phyloP scores from a whole-genome alignment of 2,888 invertebrate genomes.

The Cremastinae sp. region DNA sequence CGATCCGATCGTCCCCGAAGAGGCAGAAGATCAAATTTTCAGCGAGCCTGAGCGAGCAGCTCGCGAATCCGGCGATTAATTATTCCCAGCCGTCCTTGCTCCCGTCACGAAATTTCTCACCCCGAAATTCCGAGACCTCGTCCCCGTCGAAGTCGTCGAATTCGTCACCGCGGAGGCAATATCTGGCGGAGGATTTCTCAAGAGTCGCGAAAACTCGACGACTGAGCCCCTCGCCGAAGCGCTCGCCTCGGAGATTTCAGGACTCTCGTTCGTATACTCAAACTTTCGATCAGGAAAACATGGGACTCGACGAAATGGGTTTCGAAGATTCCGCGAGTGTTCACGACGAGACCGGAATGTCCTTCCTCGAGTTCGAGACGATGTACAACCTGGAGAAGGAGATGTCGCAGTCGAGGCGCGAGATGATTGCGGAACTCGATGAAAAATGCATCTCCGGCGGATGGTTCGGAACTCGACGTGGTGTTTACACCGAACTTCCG shows the following conservation, averaged over 20 bases:
- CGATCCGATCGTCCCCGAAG: conserved; percentile 63
- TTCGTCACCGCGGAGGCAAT: conserved; percentile 56
- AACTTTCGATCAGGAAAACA: conserved; percentile 64
- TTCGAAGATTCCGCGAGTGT: conserved; percentile 58
- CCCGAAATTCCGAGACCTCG: conserved; percentile 35
- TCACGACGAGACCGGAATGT: conserved; percentile 66
- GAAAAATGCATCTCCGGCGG: conserved; percentile 69
- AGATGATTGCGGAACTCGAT: conserved; percentile 67
- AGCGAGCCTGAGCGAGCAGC: conserved; percentile 32
- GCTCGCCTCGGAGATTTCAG: conserved; percentile 64
- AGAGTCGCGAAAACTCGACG: conserved; percentile 48
- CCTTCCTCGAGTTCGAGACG: conserved; percentile 74
- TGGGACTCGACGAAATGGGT: conserved; percentile 68
- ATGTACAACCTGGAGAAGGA: conserved; percentile 74
- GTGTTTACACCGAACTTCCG: conserved; percentile 73
- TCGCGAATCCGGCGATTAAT: conserved; percentile 5
- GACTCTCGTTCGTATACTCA: conserved; percentile 61
- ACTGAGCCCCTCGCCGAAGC: conserved; percentile 62
- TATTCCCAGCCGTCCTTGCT: conserved; percentile 10
- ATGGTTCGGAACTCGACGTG: conserved; percentile 69
- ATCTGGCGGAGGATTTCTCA: conserved; percentile 55
- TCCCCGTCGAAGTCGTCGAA: conserved; percentile 56
- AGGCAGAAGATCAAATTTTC: conserved; percentile 55
- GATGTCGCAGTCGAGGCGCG: conserved; percentile 67
- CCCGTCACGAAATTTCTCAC: conserved; percentile 36